Evolutionary conservation across 37 sponge, comb jelly and placozoan genomes (phyloP), one percentile per base, ranked within the genome.

Genomic region (Corticium candelabrum): DNA sequence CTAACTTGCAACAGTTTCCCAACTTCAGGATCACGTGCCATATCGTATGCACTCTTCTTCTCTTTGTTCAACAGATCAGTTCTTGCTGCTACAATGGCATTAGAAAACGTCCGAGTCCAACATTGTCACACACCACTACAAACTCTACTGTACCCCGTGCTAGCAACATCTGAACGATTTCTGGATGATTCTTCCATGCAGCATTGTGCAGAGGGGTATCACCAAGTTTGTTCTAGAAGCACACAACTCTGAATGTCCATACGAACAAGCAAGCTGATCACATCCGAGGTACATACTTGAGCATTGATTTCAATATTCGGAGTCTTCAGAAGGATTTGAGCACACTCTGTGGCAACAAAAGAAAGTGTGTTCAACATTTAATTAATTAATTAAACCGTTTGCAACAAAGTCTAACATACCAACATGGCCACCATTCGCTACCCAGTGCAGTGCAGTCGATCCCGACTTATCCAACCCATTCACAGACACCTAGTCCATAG

Each of bases 371-470:
- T 15, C 32, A 70, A 15, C 29, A 15, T 5, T 7, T n/a, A 70
- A 70, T 30, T 4, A 70, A 29, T 30, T 4, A 35, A 15, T n/a
- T 70, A 34, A 39, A 37, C 39, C 81, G n/a, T n/a, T n/a, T n/a
- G n/a, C n/a, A n/a, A n/a, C n/a, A n/a, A n/a, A n/a, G n/a, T n/a
- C n/a, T n/a, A n/a, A n/a, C n/a, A n/a, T 68, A 86, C 93, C 96
- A 71, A 62, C 37, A 71, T 90, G 91, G 27, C 98, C 98, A 7
- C 92, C 94, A 68, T 87, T 85, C 21, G 98, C 94, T 27, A 94
- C 98, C 98, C 98, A 97, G 86, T 97, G 98, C 21, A 97, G 79
- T 0, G 98, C 84, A 35, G 98, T 97, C n/a, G 94, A 97, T 1
- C 98, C 98, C 0, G 98, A 90, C 78, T 97, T 93, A 82, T 97